Evolutionary conservation across 2,113 vertebrate species (phyloP).

Genomic region (Alectura lathami): DNA sequence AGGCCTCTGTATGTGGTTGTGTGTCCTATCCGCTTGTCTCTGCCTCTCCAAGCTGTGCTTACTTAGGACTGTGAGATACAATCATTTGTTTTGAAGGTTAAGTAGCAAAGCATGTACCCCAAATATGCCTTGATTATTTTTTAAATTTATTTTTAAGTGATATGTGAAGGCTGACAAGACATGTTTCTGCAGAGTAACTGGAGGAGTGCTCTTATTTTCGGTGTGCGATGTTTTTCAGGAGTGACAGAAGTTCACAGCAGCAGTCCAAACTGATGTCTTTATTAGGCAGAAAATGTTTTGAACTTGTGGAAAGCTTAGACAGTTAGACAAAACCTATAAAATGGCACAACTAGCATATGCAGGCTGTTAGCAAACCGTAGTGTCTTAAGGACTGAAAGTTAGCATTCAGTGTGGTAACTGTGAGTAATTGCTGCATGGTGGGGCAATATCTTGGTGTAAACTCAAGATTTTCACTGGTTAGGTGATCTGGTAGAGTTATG

Average conservation of each 20-base stretch:
- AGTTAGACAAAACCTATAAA: neutral
- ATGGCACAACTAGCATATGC: neutral
- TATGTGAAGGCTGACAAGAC: neutral
- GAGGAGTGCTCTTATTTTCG: neutral
- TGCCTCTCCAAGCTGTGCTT: neutral
- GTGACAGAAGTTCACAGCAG: neutral
- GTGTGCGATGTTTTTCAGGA: neutral
- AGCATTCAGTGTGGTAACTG: neutral
- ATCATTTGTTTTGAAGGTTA: neutral
- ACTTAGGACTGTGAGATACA: neutral
- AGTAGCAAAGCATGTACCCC: neutral
- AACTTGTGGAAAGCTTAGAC: neutral
- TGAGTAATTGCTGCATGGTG: neutral
- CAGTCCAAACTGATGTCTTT: neutral
- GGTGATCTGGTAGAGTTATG: neutral
- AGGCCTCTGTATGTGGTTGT: neutral
- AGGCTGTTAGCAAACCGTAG: neutral
- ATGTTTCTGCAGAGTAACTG: neutral
- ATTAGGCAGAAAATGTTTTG: neutral
- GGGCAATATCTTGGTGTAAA: neutral
- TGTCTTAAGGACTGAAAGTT: neutral
- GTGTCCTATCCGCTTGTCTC: neutral
- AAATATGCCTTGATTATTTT: neutral
- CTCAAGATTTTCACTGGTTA: neutral
- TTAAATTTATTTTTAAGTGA: neutral